These are phyloP conservation scores for Anoplius nigerrimus DNA, from an alignment of 2,888 invertebrate species.

Conservation along the genomic window DNA sequence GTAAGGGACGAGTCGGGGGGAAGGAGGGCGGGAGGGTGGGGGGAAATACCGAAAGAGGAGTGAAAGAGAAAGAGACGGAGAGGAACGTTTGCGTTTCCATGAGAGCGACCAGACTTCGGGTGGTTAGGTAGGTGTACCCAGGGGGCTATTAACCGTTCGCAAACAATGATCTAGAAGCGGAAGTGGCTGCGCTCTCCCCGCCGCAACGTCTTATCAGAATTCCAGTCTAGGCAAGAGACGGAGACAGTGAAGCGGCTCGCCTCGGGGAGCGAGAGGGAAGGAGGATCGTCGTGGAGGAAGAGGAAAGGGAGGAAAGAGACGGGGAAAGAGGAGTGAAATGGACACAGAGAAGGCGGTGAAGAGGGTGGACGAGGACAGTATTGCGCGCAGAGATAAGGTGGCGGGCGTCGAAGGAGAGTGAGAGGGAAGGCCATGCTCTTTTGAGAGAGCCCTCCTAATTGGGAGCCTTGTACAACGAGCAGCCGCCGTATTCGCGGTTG, in stretches of 20 bases:
- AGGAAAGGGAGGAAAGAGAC: slow-evolving; percentile 18
- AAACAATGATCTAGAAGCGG: slow-evolving; percentile 74
- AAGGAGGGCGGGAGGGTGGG: slow-evolving; percentile 26
- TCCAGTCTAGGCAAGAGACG: slow-evolving; percentile 57
- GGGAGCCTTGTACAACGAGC: slow-evolving; percentile 45
- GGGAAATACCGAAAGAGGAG: slow-evolving; percentile 18
- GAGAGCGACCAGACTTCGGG: slow-evolving; percentile 56
- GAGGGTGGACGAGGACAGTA: slow-evolving; percentile 13
- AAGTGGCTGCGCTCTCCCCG: slow-evolving; percentile 63
- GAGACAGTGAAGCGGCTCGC: not conserved
- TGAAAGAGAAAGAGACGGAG: slow-evolving; percentile 21
- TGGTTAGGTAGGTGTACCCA: slow-evolving; percentile 65
- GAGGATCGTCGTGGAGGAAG: not conserved
- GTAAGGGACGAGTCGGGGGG: slow-evolving; percentile 17
- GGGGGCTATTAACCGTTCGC: slow-evolving; percentile 73
- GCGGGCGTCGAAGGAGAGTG: not conserved
- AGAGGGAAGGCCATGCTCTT: slow-evolving; percentile 43
- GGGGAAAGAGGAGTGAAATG: slow-evolving; percentile 32
- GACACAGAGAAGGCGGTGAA: slow-evolving; percentile 24
- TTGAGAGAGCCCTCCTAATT: slow-evolving; percentile 63
- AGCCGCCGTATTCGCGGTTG: slow-evolving; percentile 20
- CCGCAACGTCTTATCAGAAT: slow-evolving; percentile 66
- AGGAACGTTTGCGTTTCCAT: slow-evolving; percentile 53
- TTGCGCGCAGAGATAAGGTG: not conserved
- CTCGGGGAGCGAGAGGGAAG: slow-evolving; percentile 18